Evolutionary conservation across 2,888 invertebrate species (phyloP).

Genomic region (Phaonia tiefii): DNA sequence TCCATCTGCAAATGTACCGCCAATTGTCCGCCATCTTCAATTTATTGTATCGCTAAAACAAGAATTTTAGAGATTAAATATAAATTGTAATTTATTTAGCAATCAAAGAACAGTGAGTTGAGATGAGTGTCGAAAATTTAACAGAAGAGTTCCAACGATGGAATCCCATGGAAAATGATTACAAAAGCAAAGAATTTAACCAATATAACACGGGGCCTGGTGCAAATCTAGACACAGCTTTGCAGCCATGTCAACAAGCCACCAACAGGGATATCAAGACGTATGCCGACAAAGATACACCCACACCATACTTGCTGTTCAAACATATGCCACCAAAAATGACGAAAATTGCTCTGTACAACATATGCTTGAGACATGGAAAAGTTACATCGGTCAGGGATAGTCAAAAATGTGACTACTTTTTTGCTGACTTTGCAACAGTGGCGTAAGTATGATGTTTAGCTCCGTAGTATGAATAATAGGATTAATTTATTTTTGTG

Average conservation of each 20-base stretch:
- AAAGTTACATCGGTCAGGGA: slow-evolving; percentile 57
- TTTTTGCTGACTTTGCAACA: slow-evolving; percentile 66
- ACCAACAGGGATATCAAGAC: neutral
- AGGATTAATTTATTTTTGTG: no score
- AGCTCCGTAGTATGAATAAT: no score
- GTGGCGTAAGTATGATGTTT: slow-evolving; percentile 67
- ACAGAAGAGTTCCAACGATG: slow-evolving; percentile 63
- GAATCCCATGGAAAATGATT: slow-evolving; percentile 73
- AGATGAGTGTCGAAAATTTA: slow-evolving; percentile 82
- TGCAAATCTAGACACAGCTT: slow-evolving; percentile 67
- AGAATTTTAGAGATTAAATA: no score
- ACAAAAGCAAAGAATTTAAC: slow-evolving; percentile 69
- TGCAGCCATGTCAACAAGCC: slow-evolving; percentile 67
- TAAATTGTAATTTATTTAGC: no score
- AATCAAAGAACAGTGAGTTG: no score
- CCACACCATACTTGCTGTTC: slow-evolving; percentile 68
- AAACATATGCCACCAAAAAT: slow-evolving; percentile 65
- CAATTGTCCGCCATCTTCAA: no score
- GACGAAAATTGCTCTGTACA: slow-evolving; percentile 65
- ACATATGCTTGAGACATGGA: slow-evolving; percentile 68
- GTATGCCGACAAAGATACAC: neutral
- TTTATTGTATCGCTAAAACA: no score
- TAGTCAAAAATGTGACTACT: slow-evolving; percentile 63
- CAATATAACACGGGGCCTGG: slow-evolving; percentile 71
- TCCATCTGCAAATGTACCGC: no score